Evolutionary conservation across 2,888 invertebrate genomes (phyloP), one percentile per base, ranked within the genome.

Genomic region (Saturnia pavonia): DNA sequence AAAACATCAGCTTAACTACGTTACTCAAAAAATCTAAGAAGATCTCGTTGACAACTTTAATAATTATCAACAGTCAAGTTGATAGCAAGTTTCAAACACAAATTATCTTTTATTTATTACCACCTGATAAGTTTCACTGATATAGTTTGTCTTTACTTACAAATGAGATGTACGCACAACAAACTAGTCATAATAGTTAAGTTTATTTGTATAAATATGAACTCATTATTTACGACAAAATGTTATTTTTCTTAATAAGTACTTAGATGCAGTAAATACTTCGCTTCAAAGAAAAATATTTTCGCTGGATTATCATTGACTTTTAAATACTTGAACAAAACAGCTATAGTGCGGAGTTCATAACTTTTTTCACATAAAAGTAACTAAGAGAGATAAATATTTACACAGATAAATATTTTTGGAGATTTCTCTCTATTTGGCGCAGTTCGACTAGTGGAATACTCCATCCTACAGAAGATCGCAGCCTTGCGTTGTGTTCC

Each of bases 321-420:
- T 27, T 60, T 60, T 27, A 60, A 60, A 60, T 60, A 27, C 57
- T 60, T 60, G 25, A 57, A 57, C 27, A 25, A 27, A 27, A 60
- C 57, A 27, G 14, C 57, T 25, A 60, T 27, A 60, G 25, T 12
- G 27, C 57, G 57, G 25, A 25, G 27, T 60, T 60, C 27, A n/a
- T n/a, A 25, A 60, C 27, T 60, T 60, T 51, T n/a, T 27, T 25
- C 25, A 27, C 27, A 60, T 60, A 60, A 27, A 60, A 27, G 27
- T 60, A 60, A 60, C n/a, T n/a, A n/a, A n/a, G n/a, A n/a, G n/a
- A n/a, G n/a, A n/a, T n/a, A n/a, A n/a, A n/a, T n/a, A n/a, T n/a
- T n/a, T n/a, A n/a, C n/a, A n/a, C n/a, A n/a, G n/a, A n/a, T n/a
- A n/a, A n/a, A n/a, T n/a, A n/a, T n/a, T n/a, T n/a, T n/a, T n/a